Evolutionary conservation across 2,888 invertebrate genomes (phyloP).

Genomic region (Caenorhabditis wallacei): DNA sequence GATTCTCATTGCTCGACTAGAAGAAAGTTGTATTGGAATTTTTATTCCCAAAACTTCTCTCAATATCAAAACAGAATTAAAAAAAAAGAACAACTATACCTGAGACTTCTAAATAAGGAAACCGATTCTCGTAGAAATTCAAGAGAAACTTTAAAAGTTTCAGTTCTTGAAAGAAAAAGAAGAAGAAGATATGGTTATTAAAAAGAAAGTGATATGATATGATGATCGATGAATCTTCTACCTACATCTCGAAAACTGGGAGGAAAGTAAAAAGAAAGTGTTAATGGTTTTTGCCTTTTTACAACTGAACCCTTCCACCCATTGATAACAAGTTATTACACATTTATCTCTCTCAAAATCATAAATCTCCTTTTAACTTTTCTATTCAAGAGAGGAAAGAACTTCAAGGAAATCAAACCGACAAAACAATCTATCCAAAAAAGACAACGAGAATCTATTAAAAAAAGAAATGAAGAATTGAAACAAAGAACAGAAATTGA

Average conservation of each 20-base stretch:
- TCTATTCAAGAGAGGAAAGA: not conserved
- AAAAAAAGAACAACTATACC: no score
- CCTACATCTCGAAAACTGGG: constrained; percentile 10
- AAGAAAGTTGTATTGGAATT: no score
- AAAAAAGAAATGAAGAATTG: not conserved
- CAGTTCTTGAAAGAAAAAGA: no score
- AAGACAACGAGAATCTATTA: not conserved
- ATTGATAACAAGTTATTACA: constrained; percentile 34
- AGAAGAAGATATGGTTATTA: no score
- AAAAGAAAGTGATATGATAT: not conserved
- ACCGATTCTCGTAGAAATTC: no score
- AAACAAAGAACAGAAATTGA: constrained; percentile 33
- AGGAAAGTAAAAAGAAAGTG: constrained; percentile 4
- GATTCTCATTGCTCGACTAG: no score
- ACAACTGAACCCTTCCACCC: constrained; percentile 37
- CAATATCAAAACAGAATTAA: no score
- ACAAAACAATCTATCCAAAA: not conserved
- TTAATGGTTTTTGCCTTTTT: constrained; percentile 36
- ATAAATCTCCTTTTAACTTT: constrained; percentile 36
- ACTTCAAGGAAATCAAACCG: constrained; percentile 26
- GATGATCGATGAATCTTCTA: not conserved
- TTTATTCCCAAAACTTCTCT: no score
- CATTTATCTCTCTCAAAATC: constrained; percentile 35
- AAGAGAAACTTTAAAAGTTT: not conserved
- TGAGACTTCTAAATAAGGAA: no score